These are phyloP conservation scores for Myotis yumanensis DNA, from an alignment of 2,113 vertebrate species.

Conservation along the genomic window DNA sequence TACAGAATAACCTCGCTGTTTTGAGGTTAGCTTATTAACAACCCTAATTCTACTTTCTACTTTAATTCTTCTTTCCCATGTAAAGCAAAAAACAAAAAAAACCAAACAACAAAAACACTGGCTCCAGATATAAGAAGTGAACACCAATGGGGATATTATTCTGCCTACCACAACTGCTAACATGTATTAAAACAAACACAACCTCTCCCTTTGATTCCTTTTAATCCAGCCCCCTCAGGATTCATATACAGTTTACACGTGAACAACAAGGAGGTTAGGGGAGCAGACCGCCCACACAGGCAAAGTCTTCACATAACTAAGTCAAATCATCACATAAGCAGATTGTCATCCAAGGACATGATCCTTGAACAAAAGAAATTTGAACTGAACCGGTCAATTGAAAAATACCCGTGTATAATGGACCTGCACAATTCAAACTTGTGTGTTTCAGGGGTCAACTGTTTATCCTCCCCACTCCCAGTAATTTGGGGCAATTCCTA, in stretches of 20 bases:
- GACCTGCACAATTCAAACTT: neutral
- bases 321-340: neutral
- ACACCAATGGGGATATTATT: accelerated
- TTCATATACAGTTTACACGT: neutral
- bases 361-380: neutral
- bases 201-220: neutral
- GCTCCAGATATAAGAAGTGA: neutral
- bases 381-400: neutral
- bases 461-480: neutral
- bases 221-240: neutral
- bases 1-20: neutral
- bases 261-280: neutral
- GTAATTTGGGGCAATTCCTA: neutral
- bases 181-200: neutral
- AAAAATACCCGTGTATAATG: too few species aligned
- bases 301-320: neutral
- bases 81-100: neutral
- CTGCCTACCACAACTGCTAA: neutral
- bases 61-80: neutral
- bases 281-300: neutral
- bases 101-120: neutral
- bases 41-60: neutral
- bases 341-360: neutral
- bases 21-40: neutral
- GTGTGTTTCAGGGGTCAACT: neutral